Evolutionary conservation across 2,113 vertebrate species (phyloP).

Genomic region (Sphaerodactylus townsendi): DNA sequence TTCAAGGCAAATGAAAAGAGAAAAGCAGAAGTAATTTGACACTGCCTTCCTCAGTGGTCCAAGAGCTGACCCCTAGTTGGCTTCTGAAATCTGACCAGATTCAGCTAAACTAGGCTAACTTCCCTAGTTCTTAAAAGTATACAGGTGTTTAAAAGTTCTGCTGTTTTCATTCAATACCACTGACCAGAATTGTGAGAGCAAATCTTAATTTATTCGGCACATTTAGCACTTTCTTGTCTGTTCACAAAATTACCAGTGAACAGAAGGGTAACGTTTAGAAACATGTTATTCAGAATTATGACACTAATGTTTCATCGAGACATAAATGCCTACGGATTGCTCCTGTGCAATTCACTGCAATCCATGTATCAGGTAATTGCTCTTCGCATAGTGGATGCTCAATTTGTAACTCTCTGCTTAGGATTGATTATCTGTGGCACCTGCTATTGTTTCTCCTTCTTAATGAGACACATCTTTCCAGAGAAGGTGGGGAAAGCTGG

Average conservation of each 20-base stretch:
- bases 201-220: conserved; percentile 25
- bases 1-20: too few species aligned
- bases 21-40: too few species aligned
- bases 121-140: background rate
- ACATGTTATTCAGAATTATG: conserved; percentile 20
- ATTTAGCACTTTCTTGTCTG: background rate
- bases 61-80: too few species aligned
- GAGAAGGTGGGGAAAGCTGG: background rate
- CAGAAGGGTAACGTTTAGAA: conserved; percentile 17
- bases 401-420: conserved; percentile 23
- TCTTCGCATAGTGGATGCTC: background rate
- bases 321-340: conserved; percentile 7
- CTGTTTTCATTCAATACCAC: background rate
- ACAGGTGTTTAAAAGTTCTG: background rate
- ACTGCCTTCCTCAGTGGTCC: too few species aligned
- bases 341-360: background rate
- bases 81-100: too few species aligned
- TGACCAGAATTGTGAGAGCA: background rate
- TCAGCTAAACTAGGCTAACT: too few species aligned
- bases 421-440: background rate
- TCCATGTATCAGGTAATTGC: background rate
- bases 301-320: background rate
- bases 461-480: background rate
- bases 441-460: background rate
- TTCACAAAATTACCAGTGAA: background rate